Evolutionary conservation across 1,140 invertebrate species (phyloP).

Genomic region (Polyergus mexicanus): DNA sequence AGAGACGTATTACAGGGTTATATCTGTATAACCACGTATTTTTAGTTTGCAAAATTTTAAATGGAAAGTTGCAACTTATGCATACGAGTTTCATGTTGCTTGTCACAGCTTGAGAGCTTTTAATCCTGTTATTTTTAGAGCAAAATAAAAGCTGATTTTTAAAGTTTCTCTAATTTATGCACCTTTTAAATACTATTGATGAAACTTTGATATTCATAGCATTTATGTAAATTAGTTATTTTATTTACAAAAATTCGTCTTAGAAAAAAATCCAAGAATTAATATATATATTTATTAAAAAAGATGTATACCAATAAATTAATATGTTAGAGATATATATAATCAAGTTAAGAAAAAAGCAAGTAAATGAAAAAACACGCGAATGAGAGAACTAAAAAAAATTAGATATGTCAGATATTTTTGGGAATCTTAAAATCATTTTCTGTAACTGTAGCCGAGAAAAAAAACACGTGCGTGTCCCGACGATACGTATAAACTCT

Average conservation of each 20-base stretch:
- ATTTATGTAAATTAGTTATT: neutral
- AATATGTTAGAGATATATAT: neutral
- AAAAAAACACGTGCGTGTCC: too few relatives aligned
- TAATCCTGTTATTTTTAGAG: neutral
- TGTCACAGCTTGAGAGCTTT: constrained; percentile 7
- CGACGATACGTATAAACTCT: neutral
- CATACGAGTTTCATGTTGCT: neutral
- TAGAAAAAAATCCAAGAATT: neutral
- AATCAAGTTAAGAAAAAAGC: neutral
- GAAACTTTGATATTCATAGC: constrained; percentile 30
- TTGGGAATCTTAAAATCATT: neutral
- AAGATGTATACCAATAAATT: neutral
- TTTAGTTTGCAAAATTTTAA: constrained; percentile 25
- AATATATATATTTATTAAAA: neutral
- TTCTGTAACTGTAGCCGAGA: neutral
- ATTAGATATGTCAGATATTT: neutral
- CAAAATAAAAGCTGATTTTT: neutral
- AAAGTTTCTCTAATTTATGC: constrained; percentile 20
- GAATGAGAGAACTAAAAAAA: constrained; percentile 7
- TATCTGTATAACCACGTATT: constrained; percentile 12
- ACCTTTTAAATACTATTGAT: neutral
- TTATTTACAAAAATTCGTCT: neutral
- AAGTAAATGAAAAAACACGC: neutral
- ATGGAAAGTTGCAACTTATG: constrained; percentile 30
- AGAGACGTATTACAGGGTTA: constrained; percentile 24